phyloP scores from a whole-genome alignment of 1,140 invertebrate species.

The Musca vetustissima region DNA sequence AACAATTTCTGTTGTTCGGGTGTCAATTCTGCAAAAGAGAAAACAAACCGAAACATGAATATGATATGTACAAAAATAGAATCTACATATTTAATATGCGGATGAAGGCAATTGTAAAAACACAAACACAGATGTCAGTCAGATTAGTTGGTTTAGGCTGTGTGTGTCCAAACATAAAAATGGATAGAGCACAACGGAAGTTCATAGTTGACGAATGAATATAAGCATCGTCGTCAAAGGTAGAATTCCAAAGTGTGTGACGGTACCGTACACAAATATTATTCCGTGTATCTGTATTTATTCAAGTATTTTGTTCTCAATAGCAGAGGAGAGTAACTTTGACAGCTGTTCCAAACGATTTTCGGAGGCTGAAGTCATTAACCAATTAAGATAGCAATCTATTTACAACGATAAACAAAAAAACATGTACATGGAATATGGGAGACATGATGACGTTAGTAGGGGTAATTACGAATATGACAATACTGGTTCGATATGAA shows the following conservation, averaged over 20 bases:
- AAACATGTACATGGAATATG: neutral
- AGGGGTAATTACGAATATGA: too few relatives aligned
- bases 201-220: constrained; percentile 5
- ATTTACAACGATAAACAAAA: constrained; percentile 2
- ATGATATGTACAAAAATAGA: neutral
- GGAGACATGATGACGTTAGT: too few relatives aligned
- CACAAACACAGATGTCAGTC: neutral
- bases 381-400: constrained; percentile 23
- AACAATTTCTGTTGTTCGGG: constrained; percentile 87
- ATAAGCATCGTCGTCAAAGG: neutral
- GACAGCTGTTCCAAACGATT: constrained; percentile 2
- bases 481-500: too few relatives aligned
- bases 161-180: neutral
- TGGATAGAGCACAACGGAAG: constrained; percentile 7
- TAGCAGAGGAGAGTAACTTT: neutral
- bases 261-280: neutral
- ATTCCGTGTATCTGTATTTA: too few relatives aligned
- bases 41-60: constrained; percentile 67
- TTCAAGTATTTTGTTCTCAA: too few relatives aligned
- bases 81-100: neutral
- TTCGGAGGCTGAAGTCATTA: neutral
- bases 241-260: neutral
- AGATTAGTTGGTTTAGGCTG: too few relatives aligned
- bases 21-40: constrained; percentile 82
- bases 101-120: neutral